These are phyloP conservation scores for Ginglymostoma cirratum DNA, from an alignment of 2,113 vertebrate species.

Conservation along the genomic window DNA sequence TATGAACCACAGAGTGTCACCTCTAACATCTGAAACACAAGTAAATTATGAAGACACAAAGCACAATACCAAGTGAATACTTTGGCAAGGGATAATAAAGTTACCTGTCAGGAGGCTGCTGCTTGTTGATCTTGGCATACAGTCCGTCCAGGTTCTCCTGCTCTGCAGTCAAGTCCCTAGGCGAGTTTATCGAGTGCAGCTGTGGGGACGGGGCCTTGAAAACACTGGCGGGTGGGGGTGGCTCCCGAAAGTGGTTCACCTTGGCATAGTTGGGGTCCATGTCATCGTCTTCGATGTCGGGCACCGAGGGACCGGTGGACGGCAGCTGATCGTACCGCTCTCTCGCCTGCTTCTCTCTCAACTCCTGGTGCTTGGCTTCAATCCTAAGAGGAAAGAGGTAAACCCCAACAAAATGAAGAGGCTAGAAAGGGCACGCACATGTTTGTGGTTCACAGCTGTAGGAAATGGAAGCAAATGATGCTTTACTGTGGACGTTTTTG, in stretches of 20 bases:
- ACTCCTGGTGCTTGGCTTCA: constrained; percentile 77
- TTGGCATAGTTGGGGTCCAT: constrained; percentile 88
- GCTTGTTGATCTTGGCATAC: constrained; percentile 94
- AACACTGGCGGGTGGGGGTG: constrained; percentile 46
- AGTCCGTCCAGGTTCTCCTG: constrained; percentile 77
- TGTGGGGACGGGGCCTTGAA: constrained; percentile 57
- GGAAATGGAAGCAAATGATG: neutral
- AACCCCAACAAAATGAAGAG: neutral
- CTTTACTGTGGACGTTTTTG: neutral
- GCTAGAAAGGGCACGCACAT: neutral
- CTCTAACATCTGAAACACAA: neutral
- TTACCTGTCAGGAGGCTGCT: constrained; percentile 76
- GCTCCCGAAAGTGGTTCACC: constrained; percentile 79
- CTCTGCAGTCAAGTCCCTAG: constrained; percentile 58
- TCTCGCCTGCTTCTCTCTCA: constrained; percentile 66
- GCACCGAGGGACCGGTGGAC: constrained; percentile 47
- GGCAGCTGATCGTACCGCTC: constrained; percentile 54
- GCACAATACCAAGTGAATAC: neutral
- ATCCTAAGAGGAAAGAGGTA: constrained; percentile 63
- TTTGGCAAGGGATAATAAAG: neutral
- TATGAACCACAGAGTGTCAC: neutral
- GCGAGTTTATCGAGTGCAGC: constrained; percentile 46
- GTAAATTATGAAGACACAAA: neutral
- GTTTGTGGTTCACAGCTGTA: neutral
- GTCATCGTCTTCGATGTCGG: constrained; percentile 86